Evolutionary conservation across 1,140 invertebrate genomes (phyloP).

Genomic region (Ridgeia piscesae): DNA sequence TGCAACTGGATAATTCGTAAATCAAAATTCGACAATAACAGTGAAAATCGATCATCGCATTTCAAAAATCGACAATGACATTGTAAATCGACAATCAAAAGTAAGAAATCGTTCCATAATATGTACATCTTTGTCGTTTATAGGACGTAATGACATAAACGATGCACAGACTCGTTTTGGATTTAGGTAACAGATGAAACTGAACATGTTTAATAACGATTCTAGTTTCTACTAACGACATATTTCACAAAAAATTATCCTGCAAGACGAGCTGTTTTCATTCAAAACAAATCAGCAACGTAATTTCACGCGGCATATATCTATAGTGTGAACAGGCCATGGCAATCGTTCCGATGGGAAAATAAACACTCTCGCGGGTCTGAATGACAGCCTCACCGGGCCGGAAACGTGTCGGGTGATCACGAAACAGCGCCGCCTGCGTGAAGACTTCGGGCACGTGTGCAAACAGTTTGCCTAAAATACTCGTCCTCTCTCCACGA

Average conservation of each 20-base stretch:
- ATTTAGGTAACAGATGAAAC: background rate
- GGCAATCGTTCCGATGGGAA: background rate
- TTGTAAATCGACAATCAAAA: too few species aligned
- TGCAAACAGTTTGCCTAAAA: constrained; percentile 4
- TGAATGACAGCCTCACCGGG: background rate
- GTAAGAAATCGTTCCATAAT: too few species aligned
- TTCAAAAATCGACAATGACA: too few species aligned
- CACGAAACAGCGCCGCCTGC: background rate
- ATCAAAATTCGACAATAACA: too few species aligned
- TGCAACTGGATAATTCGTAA: too few species aligned
- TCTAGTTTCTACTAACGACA: background rate
- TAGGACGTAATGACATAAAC: background rate
- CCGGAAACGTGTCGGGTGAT: background rate
- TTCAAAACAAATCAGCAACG: background rate
- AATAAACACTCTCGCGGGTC: background rate
- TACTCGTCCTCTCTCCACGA: background rate
- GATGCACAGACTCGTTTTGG: background rate
- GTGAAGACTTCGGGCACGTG: background rate
- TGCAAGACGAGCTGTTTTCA: background rate
- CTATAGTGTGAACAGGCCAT: background rate
- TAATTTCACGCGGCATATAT: background rate
- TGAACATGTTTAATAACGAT: background rate
- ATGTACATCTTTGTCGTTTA: too few species aligned
- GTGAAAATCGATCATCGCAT: too few species aligned
- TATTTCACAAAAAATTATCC: background rate